Percentiles rank a stretch among this genome's conserved stretches.
Conservation (phyloP, 2,888 invertebrate genomes). For the Taphrorychus bicolor region DNA sequence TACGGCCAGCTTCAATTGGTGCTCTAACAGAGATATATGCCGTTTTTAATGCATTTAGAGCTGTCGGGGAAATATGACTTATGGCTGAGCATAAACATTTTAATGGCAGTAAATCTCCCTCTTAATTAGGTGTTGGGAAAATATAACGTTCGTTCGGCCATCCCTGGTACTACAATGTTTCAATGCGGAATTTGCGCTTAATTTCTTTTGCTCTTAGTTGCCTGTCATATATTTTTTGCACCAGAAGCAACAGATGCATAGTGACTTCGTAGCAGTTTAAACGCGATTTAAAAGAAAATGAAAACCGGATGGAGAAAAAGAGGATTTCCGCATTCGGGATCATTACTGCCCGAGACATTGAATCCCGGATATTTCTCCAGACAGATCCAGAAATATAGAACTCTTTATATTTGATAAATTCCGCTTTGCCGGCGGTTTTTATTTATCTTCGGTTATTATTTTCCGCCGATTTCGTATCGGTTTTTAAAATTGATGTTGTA, state of each 20-base stretch:
- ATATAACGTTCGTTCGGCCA: too few relatives aligned
- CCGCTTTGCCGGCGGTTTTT: constrained; percentile 25
- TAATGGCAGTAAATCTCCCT: constrained; percentile 38
- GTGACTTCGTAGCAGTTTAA: constrained; percentile 1
- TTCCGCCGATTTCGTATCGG: constrained; percentile 10
- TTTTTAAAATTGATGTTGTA: constrained; percentile 28
- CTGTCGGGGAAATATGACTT: constrained; percentile 36
- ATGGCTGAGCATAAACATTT: constrained; percentile 37
- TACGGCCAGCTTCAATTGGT: constrained; percentile 6
- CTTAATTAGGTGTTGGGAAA: constrained; percentile 41
- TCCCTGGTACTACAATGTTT: neutral
- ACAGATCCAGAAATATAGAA: constrained; percentile 24
- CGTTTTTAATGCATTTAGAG: constrained; percentile 19
- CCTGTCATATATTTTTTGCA: too few relatives aligned
- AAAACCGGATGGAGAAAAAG: constrained; percentile 45
- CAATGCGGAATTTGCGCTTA: too few relatives aligned
- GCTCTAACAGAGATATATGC: constrained; percentile 21
- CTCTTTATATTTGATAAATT: constrained; percentile 32
- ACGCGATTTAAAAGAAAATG: constrained; percentile 1
- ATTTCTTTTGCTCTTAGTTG: too few relatives aligned
- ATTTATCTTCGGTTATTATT: constrained; percentile 35
- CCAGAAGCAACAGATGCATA: neutral
- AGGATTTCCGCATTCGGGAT: constrained; percentile 51
- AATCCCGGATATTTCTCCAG: constrained; percentile 36
- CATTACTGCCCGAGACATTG: constrained; percentile 53